A percentile compares a stretch with the other conserved stretches of the same genome.
phyloP scores from a whole-genome alignment of 2,797 vertebrate species.

The Vireo griseus region DNA sequence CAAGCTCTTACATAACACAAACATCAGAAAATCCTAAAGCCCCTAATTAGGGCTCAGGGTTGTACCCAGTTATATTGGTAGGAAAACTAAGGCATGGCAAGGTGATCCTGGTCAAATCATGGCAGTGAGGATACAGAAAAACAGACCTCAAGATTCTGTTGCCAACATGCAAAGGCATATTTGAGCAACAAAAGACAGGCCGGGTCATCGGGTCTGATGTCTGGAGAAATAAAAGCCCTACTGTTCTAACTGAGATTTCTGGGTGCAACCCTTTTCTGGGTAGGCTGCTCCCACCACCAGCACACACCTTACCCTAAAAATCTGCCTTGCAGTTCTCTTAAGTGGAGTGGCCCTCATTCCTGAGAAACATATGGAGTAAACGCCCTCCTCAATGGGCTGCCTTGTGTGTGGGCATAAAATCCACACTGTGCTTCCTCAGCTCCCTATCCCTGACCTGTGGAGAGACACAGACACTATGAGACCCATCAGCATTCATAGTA shows the following conservation, averaged over 20 bases:
- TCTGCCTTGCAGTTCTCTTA: not conserved
- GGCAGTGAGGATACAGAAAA: not conserved
- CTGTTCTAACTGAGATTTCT: not conserved
- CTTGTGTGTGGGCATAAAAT: not conserved
- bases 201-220: not conserved
- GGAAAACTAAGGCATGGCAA: not conserved
- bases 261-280: not conserved
- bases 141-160: not conserved
- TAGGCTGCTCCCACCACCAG: not conserved
- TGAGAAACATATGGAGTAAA: not conserved
- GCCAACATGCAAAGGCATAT: not conserved
- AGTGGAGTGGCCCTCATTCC: not conserved
- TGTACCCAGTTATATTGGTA: fast-evolving
- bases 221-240: not conserved
- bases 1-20: not conserved
- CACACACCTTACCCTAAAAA: fast-evolving
- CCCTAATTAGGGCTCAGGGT: not conserved
- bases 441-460: not conserved
- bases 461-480: not conserved
- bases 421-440: not conserved
- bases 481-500: fast-evolving
- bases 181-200: not conserved
- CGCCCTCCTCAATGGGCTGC: fast-evolving
- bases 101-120: not conserved
- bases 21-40: not conserved